Conservation (phyloP, 2,113 vertebrate species). For the Ammospiza caudacuta region DNA sequence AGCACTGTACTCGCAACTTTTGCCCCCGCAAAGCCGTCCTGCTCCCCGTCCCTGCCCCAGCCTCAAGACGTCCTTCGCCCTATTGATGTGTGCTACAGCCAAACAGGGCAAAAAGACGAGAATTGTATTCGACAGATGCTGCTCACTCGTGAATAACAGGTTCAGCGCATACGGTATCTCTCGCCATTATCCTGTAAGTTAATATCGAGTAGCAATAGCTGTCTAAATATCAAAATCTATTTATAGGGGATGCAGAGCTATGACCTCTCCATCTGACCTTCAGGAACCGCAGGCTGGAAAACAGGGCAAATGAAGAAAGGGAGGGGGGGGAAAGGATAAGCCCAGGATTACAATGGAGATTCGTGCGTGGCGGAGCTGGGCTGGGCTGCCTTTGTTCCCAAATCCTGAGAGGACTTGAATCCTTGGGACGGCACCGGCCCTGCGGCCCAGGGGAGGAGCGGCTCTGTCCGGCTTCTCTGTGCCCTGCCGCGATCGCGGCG, state of each 20-base stretch:
- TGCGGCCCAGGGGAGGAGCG: neutral
- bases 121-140: slow-evolving; percentile 81
- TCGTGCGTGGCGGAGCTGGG: neutral
- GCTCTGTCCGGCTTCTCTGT: neutral
- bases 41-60: neutral
- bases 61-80: slow-evolving; percentile 66
- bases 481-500: fast-evolving
- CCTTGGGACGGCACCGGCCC: neutral
- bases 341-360: neutral
- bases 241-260: slow-evolving; percentile 44
- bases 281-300: slow-evolving; percentile 40
- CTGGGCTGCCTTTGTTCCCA: slow-evolving; percentile 40
- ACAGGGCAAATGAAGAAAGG: neutral
- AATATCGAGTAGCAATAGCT: slow-evolving; percentile 75
- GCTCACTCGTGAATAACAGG: slow-evolving; percentile 84
- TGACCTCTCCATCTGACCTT: slow-evolving; percentile 68
- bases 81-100: slow-evolving; percentile 76
- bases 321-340: neutral
- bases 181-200: slow-evolving; percentile 79
- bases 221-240: slow-evolving; percentile 77
- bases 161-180: slow-evolving; percentile 75
- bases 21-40: neutral
- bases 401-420: neutral
- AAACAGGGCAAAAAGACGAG: slow-evolving; percentile 73
- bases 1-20: slow-evolving; percentile 22